These are phyloP conservation scores for Cariama cristata DNA, from an alignment of 2,113 vertebrate species.

Conservation along the genomic window DNA sequence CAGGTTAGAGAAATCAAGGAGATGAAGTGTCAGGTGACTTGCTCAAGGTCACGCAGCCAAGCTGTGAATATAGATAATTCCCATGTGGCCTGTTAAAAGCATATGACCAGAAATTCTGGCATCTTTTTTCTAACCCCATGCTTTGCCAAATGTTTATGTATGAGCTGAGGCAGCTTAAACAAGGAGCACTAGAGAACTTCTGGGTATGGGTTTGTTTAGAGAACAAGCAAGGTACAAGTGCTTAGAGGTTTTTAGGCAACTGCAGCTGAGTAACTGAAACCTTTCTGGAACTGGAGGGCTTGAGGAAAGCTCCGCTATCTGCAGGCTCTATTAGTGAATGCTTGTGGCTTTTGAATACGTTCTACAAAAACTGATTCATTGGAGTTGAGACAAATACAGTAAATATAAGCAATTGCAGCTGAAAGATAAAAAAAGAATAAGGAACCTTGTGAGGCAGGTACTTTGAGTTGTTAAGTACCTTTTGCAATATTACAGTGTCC, in stretches of 20 bases:
- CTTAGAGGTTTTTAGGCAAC: conserved; percentile 1
- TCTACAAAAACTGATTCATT: background rate
- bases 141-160: background rate
- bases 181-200: background rate
- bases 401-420: background rate
- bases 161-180: background rate
- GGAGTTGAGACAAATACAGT: background rate
- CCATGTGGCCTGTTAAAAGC: background rate
- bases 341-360: background rate
- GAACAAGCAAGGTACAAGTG: background rate
- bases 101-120: background rate
- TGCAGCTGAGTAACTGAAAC: conserved; percentile 24
- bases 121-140: background rate
- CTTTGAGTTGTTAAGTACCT: background rate
- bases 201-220: background rate
- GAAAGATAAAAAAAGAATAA: background rate
- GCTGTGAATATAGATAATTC: background rate
- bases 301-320: background rate
- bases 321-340: background rate
- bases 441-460: background rate
- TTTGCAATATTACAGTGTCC: background rate
- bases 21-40: background rate
- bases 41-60: background rate
- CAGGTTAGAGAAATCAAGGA: background rate
- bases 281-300: background rate